Evolutionary conservation across 1,140 invertebrate genomes (phyloP).

Genomic region (Drosophila sp.): DNA sequence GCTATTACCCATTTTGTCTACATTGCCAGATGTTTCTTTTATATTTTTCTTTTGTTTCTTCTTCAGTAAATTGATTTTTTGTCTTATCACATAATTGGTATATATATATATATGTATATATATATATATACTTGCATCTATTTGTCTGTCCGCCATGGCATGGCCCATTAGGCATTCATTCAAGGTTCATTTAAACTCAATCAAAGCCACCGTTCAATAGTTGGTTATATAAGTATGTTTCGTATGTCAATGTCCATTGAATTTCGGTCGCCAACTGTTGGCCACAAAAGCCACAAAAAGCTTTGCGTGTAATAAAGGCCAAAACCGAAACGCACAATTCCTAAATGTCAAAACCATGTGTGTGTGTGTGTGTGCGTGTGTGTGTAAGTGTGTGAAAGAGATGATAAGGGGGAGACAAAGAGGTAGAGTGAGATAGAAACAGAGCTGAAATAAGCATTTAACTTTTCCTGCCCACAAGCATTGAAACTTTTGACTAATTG

Average conservation of each 20-base stretch:
- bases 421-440: not conserved
- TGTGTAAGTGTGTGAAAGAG: conserved; percentile 12
- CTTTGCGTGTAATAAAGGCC: conserved; percentile 39
- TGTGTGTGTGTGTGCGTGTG: conserved; percentile 7
- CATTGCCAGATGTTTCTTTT: not conserved
- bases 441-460: conserved; percentile 32
- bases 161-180: conserved; percentile 49
- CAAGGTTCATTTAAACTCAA: conserved; percentile 70
- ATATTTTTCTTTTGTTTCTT: not conserved
- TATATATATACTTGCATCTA: not conserved
- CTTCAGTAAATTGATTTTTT: not conserved
- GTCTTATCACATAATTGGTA: conserved; percentile 8
- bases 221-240: conserved; percentile 14
- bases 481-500: conserved; percentile 65
- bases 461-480: conserved; percentile 53
- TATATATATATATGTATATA: not conserved
- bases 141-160: not conserved
- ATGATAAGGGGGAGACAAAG: conserved; percentile 9
- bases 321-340: conserved; percentile 55
- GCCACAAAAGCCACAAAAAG: conserved; percentile 70
- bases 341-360: conserved; percentile 50
- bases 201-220: conserved; percentile 59
- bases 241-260: conserved; percentile 58
- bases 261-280: conserved; percentile 60
- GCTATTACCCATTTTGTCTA: not conserved